phyloP scores from a whole-genome alignment of 2,797 vertebrate genomes.

The Lithobates pipiens region DNA sequence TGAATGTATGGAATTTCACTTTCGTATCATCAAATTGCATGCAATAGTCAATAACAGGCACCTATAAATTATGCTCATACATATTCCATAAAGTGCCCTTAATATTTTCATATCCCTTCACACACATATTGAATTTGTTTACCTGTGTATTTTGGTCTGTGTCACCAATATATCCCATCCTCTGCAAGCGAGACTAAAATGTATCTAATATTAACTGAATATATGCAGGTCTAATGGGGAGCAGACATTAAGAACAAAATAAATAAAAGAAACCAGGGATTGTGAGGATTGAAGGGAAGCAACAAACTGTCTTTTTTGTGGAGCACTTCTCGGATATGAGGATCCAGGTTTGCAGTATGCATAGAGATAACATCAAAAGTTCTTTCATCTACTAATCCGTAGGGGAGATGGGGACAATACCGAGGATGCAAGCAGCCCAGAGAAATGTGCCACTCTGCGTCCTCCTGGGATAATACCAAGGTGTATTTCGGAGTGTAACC shows the following conservation, averaged over 20 bases:
- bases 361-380: constrained; percentile 43
- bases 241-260: constrained; percentile 18
- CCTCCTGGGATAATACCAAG: constrained; percentile 37
- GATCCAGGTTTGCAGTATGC: constrained; percentile 39
- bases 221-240: constrained; percentile 44
- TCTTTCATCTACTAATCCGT: constrained; percentile 47
- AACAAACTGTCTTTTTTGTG: constrained; percentile 43
- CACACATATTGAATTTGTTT: constrained; percentile 4
- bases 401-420: constrained; percentile 42
- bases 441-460: constrained; percentile 16
- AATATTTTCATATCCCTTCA: neutral
- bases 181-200: constrained; percentile 1
- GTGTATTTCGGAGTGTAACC: constrained; percentile 44
- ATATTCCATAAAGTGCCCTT: neutral
- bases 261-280: constrained; percentile 27
- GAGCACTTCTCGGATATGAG: constrained; percentile 29
- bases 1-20: neutral
- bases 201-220: constrained; percentile 32
- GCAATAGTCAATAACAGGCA: neutral
- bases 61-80: neutral
- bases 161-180: constrained; percentile 15
- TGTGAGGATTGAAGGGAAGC: constrained; percentile 40
- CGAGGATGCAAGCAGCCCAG: constrained; percentile 16
- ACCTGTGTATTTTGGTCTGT: neutral
- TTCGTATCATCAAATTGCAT: neutral